Base-by-base conservation (phyloP, 2,888 invertebrate genomes). In the Papilio gigon region DNA sequence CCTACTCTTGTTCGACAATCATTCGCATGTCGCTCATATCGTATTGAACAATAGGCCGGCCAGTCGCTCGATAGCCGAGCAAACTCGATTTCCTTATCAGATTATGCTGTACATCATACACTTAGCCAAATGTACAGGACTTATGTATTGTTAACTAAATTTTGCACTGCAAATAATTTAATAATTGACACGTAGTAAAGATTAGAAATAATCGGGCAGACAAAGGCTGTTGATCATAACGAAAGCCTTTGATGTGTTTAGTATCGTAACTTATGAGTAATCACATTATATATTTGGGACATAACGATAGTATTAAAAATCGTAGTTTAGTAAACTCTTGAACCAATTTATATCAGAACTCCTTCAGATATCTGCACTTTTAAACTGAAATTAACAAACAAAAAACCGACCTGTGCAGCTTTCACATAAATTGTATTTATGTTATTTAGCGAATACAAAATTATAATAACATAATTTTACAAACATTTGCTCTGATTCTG, bases 41-140 rank as follows among this genome's bases (percentile, higher is more conserved):
- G 53, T 71, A 70, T 68, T 70, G 70, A 71, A 76, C 72, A 74
- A 76, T 75, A 73, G 85, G 83, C 81, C 81, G 80, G 77, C 75
- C 77, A 79, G 82, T 72, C 73, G 78, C 80, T 82, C 84, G 83
- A 88, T 87, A 86, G 86, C 83, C 82, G 77, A 77, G 80, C 80
- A 84, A 89, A 89, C 85, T 86, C 84, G 84, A 89, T 89, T 89
- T 87, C 81, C 86, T 85, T 82, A 82, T 82, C 80, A 84, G 84
- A 88, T 88, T 85, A 88, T 84, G 78, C 80, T 83, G 84, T 85
- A 85, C 81, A 75, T 86, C 85, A 87, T 84, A 82, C 78, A 80
- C 77, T 78, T 78, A 79, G 77, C 77, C 77, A 77, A 79, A 84
- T 81, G 80, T 78, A 77, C 78, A 76, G 78, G 73, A 74, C 83